Percentiles rank a stretch among this genome's conserved stretches.
Evolutionary conservation across 2,888 invertebrate species (phyloP).

Genomic region (Cacoxenus indagator): DNA sequence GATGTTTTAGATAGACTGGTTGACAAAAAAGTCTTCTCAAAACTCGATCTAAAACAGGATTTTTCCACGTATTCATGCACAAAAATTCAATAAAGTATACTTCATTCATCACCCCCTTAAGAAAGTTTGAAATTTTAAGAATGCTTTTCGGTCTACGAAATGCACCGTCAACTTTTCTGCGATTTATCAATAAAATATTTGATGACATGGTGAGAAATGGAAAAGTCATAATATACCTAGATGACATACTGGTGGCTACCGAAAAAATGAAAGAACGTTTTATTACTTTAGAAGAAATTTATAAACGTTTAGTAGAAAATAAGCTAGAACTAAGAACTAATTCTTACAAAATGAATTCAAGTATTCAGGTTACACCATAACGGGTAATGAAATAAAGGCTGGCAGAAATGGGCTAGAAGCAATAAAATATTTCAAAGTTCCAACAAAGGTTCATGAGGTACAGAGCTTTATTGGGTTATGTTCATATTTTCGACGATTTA

Average conservation of each 20-base stretch:
- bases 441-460: background rate
- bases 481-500: slow-evolving; percentile 34
- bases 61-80: background rate
- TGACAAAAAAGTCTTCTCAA: background rate
- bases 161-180: background rate
- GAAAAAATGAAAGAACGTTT: too few relatives aligned
- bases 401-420: background rate
- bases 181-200: slow-evolving; percentile 11
- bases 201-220: background rate
- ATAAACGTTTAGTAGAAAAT: background rate
- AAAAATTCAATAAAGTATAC: background rate
- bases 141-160: background rate
- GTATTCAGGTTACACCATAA: background rate
- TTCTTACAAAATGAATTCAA: background rate
- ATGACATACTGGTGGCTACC: too few relatives aligned
- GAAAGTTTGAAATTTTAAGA: too few relatives aligned
- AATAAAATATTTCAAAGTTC: background rate
- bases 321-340: slow-evolving; percentile 4
- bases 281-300: background rate
- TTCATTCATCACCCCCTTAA: background rate
- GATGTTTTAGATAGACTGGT: background rate
- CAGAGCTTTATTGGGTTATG: background rate
- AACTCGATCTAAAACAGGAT: background rate
- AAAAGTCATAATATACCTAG: background rate
- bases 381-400: background rate